Conservation (phyloP, 1,140 invertebrate genomes). For the Dysdera silvatica region DNA sequence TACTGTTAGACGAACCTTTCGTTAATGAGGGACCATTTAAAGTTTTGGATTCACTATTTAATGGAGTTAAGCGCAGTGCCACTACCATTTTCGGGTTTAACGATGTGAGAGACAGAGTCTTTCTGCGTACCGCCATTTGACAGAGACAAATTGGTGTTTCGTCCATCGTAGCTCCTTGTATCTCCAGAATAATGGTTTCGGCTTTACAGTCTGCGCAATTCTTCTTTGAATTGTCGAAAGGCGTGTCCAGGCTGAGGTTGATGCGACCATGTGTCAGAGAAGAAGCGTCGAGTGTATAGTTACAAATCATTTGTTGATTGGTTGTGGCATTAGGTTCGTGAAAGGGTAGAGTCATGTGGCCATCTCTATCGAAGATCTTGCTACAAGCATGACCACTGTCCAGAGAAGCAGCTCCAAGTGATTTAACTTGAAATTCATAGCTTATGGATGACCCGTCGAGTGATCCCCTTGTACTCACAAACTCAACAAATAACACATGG, state of each 20-base stretch:
- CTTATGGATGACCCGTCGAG: conserved; percentile 34
- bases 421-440: conserved; percentile 34
- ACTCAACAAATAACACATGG: conserved; percentile 31
- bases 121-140: conserved; percentile 8
- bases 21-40: background rate
- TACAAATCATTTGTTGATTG: conserved; percentile 27
- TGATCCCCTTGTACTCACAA: conserved; percentile 30
- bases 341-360: conserved; percentile 7
- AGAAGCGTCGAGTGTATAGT: conserved; percentile 31
- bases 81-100: conserved; percentile 18
- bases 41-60: background rate
- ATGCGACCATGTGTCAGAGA: conserved; percentile 31
- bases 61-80: conserved; percentile 13
- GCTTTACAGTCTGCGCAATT: conserved; percentile 27
- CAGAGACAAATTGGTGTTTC: conserved; percentile 29
- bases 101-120: conserved; percentile 15
- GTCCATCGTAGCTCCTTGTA: conserved; percentile 22
- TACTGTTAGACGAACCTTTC: background rate
- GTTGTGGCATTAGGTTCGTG: conserved; percentile 22
- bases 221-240: conserved; percentile 29
- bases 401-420: conserved; percentile 20
- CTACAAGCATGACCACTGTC: conserved; percentile 25
- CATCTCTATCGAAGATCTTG: conserved; percentile 11
- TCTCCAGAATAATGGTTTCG: conserved; percentile 24
- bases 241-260: conserved; percentile 29